Conservation (phyloP, 2,888 invertebrate species). For the Drosophila picticornis region DNA sequence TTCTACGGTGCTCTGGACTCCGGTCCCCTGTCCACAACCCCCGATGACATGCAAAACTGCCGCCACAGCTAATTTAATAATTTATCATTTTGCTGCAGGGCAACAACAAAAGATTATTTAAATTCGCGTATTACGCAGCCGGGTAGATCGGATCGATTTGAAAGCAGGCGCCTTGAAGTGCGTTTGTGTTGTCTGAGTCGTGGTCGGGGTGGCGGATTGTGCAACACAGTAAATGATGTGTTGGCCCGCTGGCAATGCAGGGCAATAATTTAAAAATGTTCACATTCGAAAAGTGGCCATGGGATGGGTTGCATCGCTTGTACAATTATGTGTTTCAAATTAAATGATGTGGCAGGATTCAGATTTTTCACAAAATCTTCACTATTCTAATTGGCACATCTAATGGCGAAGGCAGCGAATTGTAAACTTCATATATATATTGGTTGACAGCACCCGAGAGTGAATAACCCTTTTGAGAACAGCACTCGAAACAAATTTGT, state of each 20-base stretch:
- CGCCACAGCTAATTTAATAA: slow-evolving; percentile 83
- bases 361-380: slow-evolving; percentile 77
- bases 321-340: slow-evolving; percentile 68
- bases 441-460: slow-evolving; percentile 33
- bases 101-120: slow-evolving; percentile 83
- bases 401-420: slow-evolving; percentile 69
- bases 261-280: slow-evolving; percentile 82
- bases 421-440: slow-evolving; percentile 45
- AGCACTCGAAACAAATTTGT: slow-evolving; percentile 73
- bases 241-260: slow-evolving; percentile 61
- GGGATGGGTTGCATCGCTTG: slow-evolving; percentile 39
- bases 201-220: background rate
- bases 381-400: slow-evolving; percentile 77
- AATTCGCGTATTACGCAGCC: slow-evolving; percentile 70
- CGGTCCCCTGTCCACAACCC: slow-evolving; percentile 16
- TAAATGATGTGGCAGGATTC: slow-evolving; percentile 84
- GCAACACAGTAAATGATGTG: slow-evolving; percentile 52
- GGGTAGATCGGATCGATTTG: slow-evolving; percentile 48
- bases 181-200: background rate
- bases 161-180: slow-evolving; percentile 16
- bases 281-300: slow-evolving; percentile 53
- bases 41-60: slow-evolving; percentile 71
- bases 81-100: slow-evolving; percentile 83
- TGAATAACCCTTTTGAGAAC: slow-evolving; percentile 59
- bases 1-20: background rate